Conservation (phyloP, 2,888 invertebrate genomes). For the Corythucha ciliata region DNA sequence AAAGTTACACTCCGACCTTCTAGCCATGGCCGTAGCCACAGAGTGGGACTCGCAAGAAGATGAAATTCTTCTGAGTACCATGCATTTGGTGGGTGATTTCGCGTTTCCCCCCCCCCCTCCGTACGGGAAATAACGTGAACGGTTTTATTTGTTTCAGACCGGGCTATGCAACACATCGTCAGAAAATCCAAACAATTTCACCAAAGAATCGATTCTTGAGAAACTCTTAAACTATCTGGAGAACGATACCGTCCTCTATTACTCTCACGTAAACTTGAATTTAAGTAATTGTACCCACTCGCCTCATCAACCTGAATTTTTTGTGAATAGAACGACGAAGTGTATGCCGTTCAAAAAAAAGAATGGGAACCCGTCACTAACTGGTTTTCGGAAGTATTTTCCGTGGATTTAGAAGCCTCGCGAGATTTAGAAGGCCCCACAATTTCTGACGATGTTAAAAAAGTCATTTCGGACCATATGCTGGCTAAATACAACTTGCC, state of each 20-base stretch:
- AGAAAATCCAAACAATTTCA: constrained; percentile 82
- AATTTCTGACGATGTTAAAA: constrained; percentile 56
- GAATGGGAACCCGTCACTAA: constrained; percentile 85
- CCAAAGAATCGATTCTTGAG: constrained; percentile 63
- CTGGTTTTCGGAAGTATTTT: constrained; percentile 79
- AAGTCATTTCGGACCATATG: constrained; percentile 62
- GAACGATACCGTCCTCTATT: constrained; percentile 73
- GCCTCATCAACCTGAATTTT: constrained; percentile 28
- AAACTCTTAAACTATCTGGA: constrained; percentile 69
- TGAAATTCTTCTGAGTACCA: constrained; percentile 62
- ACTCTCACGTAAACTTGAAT: constrained; percentile 27
- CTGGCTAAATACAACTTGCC: constrained; percentile 67
- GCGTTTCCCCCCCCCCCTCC: not conserved
- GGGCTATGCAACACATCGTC: constrained; percentile 80
- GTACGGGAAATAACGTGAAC: not conserved
- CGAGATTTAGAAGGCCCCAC: constrained; percentile 59
- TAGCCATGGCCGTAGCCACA: constrained; percentile 85
- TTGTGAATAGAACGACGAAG: constrained; percentile 57
- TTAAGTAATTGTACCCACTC: not conserved
- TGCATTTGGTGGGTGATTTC: constrained; percentile 70
- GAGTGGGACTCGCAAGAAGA: constrained; percentile 90
- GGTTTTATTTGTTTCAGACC: constrained; percentile 50
- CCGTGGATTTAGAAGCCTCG: constrained; percentile 61
- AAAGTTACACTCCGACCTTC: constrained; percentile 67
- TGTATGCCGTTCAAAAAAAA: constrained; percentile 62